Percentiles rank a stretch among this genome's conserved stretches.
Evolutionary conservation across 1,140 invertebrate species (phyloP).

Genomic region (Acromyrmex heyeri): DNA sequence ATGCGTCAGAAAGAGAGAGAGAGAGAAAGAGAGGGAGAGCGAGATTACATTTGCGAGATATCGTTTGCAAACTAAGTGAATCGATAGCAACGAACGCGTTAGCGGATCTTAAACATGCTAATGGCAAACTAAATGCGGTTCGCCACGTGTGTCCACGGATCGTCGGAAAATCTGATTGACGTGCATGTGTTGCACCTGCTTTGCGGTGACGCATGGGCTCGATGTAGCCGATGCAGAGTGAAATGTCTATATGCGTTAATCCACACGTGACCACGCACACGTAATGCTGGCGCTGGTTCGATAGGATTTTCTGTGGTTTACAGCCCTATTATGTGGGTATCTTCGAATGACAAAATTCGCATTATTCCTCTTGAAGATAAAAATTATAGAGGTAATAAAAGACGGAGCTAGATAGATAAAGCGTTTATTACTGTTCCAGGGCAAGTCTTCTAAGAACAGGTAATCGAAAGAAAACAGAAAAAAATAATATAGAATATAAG

Average conservation of each 20-base stretch:
- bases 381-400: neutral
- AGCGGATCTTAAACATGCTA: conserved; percentile 64
- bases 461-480: no score
- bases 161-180: conserved; percentile 67
- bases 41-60: neutral
- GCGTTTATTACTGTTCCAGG: no score
- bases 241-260: conserved; percentile 26
- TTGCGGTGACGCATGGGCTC: conserved; percentile 49
- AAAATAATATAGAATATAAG: no score
- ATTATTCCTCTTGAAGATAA: neutral
- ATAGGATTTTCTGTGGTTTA: neutral
- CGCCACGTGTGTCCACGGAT: conserved; percentile 41
- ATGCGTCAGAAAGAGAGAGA: neutral
- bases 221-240: conserved; percentile 5
- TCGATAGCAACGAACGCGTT: conserved; percentile 33
- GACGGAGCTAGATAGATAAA: no score
- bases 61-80: conserved; percentile 21
- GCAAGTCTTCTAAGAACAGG: no score
- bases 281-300: neutral
- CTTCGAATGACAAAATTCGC: conserved; percentile 2
- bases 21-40: neutral
- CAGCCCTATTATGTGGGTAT: neutral
- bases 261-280: neutral
- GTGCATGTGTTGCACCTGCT: conserved; percentile 33
- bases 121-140: conserved; percentile 68